Percentiles rank a stretch among this genome's conserved stretches.
These are phyloP conservation scores for Sthenelais limicola DNA, from an alignment of 2,888 invertebrate species.

Conservation along the genomic window DNA sequence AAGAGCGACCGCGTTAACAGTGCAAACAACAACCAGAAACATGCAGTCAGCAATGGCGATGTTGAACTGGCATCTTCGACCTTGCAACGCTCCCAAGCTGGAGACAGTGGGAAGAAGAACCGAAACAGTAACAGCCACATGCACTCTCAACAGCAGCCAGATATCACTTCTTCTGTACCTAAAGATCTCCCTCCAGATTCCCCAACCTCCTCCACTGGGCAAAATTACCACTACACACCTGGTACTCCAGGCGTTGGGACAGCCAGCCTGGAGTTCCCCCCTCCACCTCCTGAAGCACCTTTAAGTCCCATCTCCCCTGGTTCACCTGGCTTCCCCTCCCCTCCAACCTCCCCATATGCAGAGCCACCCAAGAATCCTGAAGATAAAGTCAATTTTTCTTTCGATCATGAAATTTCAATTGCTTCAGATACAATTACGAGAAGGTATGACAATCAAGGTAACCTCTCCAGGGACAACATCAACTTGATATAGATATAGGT, in stretches of 20 bases:
- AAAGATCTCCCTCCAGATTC: neutral
- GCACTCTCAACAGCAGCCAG: constrained; percentile 11
- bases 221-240: no score
- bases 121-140: neutral
- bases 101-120: neutral
- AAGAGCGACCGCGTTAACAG: constrained; percentile 1
- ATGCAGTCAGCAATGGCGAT: constrained; percentile 1
- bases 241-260: no score
- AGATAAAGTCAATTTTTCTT: neutral
- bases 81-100: neutral
- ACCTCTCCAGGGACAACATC: constrained; percentile 11
- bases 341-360: neutral
- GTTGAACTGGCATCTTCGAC: no score
- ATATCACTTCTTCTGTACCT: constrained; percentile 11
- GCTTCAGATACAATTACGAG: constrained; percentile 23
- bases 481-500: no score
- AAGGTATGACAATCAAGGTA: constrained; percentile 14
- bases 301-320: no score
- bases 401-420: constrained; percentile 24
- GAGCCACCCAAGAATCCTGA: neutral
- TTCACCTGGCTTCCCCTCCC: no score
- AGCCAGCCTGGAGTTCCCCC: no score
- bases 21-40: neutral
- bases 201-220: neutral
- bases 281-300: no score